phyloP scores from a whole-genome alignment of 2,888 invertebrate genomes.

The Ectemnius continuus region DNA sequence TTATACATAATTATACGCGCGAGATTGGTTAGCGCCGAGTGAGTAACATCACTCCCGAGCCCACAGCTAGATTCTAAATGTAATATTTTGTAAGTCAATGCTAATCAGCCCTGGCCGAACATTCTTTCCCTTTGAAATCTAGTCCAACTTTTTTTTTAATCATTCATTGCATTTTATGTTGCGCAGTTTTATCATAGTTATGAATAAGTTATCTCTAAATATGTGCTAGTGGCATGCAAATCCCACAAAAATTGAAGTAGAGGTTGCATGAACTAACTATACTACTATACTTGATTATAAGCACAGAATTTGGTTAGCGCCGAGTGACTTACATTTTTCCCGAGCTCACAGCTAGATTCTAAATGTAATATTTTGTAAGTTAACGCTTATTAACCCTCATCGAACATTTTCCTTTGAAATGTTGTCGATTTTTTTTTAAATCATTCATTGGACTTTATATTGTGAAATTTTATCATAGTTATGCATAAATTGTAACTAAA shows the following conservation, averaged over 20 bases:
- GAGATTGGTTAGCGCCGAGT: slow-evolving; percentile 69
- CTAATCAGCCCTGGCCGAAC: too few species aligned
- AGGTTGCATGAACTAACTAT: too few species aligned
- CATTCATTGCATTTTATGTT: too few species aligned
- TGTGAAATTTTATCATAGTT: too few species aligned
- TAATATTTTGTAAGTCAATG: slow-evolving; percentile 5
- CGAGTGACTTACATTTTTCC: slow-evolving; percentile 49
- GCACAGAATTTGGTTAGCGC: slow-evolving; percentile 71
- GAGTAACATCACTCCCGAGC: slow-evolving; percentile 50
- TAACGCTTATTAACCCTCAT: too few species aligned
- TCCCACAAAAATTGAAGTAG: too few species aligned
- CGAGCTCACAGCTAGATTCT: slow-evolving; percentile 38
- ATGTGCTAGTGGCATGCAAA: too few species aligned
- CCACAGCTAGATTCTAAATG: slow-evolving; percentile 26
- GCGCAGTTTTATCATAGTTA: too few species aligned
- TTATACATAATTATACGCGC: slow-evolving; percentile 76
- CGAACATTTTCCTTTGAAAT: too few species aligned
- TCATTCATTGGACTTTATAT: neutral
- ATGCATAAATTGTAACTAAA: too few species aligned
- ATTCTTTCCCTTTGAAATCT: too few species aligned
- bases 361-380: slow-evolving; percentile 8
- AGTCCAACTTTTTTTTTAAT: neutral
- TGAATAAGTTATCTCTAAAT: too few species aligned
- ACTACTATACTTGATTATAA: slow-evolving; percentile 76
- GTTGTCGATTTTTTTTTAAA: neutral